phyloP scores from a whole-genome alignment of 2,113 vertebrate genomes.

The Catharus bicknelli region DNA sequence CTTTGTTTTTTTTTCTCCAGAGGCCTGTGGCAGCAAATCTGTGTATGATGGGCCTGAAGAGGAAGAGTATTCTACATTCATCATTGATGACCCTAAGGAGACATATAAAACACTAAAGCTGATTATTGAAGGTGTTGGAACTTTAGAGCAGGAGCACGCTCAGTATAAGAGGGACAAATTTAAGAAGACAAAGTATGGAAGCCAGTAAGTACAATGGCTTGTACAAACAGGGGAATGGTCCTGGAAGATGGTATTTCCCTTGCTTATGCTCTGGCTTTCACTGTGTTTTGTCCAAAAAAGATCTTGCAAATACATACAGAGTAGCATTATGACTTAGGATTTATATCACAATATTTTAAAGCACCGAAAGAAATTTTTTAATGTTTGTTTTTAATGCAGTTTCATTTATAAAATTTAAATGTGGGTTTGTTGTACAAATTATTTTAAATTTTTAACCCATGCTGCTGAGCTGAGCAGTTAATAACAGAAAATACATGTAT shows the following conservation, averaged over 20 bases:
- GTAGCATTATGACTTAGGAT: not conserved
- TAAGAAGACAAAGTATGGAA: conserved; percentile 96
- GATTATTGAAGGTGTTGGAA: conserved; percentile 85
- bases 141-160: conserved; percentile 90
- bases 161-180: conserved; percentile 96
- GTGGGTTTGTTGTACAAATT: not conserved
- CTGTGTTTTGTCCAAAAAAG: not conserved
- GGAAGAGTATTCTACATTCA: conserved; percentile 92
- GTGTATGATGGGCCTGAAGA: conserved; percentile 95
- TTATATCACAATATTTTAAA: not conserved
- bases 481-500: not conserved
- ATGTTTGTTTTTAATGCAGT: not conserved
- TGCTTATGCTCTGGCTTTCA: not conserved
- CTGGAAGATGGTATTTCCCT: not conserved
- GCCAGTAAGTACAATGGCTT: conserved; percentile 85
- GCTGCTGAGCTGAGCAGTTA: not conserved
- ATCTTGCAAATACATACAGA: not conserved
- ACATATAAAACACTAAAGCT: conserved; percentile 93
- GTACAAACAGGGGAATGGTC: not conserved
- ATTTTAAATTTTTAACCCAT: not conserved
- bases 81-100: conserved; percentile 96
- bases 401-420: not conserved
- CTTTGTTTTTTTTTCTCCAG: conserved; percentile 56
- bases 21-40: conserved; percentile 96
- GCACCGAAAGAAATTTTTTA: not conserved